Evolutionary conservation across 2,797 vertebrate species (phyloP).

Genomic region (Lepus oiostolus): DNA sequence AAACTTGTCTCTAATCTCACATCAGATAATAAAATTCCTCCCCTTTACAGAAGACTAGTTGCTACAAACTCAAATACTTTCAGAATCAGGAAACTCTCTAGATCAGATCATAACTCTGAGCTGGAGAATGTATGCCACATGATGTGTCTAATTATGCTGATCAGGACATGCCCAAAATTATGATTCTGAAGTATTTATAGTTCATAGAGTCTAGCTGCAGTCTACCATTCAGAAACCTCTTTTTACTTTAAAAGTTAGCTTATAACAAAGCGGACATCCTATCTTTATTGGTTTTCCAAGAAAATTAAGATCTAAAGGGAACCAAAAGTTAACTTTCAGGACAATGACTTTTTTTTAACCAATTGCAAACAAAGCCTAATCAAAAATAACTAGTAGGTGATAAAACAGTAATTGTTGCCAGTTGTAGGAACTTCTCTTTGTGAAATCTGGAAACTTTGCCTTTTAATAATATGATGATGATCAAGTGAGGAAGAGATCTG

Average conservation of each 20-base stretch:
- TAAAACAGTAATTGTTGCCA: neutral
- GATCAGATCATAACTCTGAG: neutral
- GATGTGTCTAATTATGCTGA: neutral
- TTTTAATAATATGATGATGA: conserved; percentile 11
- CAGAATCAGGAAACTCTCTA: neutral
- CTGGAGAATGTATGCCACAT: neutral
- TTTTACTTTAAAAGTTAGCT: neutral
- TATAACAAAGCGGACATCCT: neutral
- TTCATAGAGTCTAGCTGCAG: neutral
- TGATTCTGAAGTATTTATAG: neutral
- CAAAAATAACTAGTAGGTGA: neutral
- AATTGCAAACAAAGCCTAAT: neutral
- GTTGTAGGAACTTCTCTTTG: neutral
- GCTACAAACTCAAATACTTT: neutral
- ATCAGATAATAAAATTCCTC: neutral
- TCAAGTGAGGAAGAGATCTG: neutral
- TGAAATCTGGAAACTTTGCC: neutral
- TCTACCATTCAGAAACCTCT: neutral
- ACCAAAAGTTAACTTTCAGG: neutral
- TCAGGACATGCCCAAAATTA: neutral
- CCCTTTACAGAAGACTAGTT: neutral
- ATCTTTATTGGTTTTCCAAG: neutral
- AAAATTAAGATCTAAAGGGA: conserved; percentile 16
- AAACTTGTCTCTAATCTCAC: neutral
- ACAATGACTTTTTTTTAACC: neutral